Base-by-base conservation (phyloP, 2,888 invertebrate species). In the Pemphredon lugubris region DNA sequence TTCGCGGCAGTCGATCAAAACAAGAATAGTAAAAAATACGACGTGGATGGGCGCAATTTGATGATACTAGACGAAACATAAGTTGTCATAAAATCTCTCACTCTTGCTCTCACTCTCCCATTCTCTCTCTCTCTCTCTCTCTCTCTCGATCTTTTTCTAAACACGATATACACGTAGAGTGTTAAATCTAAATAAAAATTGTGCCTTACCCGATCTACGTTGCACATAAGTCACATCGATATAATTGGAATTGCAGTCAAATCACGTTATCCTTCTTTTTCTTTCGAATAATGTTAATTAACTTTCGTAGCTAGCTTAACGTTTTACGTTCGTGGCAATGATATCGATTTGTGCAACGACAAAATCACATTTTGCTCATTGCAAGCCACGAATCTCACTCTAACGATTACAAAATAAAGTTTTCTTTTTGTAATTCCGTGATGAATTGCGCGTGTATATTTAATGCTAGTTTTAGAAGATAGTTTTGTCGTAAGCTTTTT, bases 221-320 rank as follows among this genome's bases (percentile, higher is more conserved):
- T 67, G 73, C 67, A 65, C 59, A 57, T 54, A 50, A 70, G 39
- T 65, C 64, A 60, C 67, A 74, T 55, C 11, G 58, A 73, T 58
- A 42, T 57, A 58, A 51, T 66, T 40, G 60, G 23, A 83, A 83
- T 85, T 85, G 85, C 86, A 86, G 83, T 85, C 83, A 84, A 87
- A 86, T 84, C 82, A 61, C 82, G 79, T 85, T 79, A 34, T 18
- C 63, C 6, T 51, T 47, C 30, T 54, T 6, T 47, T 47, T 45
- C 32, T 23, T 3, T 26, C 34, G 42, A 44, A 32, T 18, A 16
- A 6, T 21, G 13, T 13, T n/a, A 16, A 7, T 23, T 14, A n/a
- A 3, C 37, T 26, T 26, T 26, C 7, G 26, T 7, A 26, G 7
- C n/a, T n/a, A n/a, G n/a, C n/a, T n/a, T n/a, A n/a, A n/a, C n/a